phyloP scores from a whole-genome alignment of 2,888 invertebrate genomes.

The Amiota communis region DNA sequence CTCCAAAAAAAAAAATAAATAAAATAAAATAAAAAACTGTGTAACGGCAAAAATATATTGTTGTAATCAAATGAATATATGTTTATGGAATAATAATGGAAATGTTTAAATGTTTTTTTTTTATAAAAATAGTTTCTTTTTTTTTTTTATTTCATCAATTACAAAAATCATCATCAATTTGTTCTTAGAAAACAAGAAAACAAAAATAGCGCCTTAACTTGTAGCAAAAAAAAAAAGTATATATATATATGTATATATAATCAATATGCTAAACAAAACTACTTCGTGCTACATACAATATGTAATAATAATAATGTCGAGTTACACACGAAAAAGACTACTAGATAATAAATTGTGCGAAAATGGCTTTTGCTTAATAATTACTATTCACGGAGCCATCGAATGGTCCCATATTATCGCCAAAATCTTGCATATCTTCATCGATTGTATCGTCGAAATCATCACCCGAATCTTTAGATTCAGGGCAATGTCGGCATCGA shows the following conservation, averaged over 20 bases:
- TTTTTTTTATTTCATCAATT: slow-evolving; percentile 35
- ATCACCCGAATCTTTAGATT: slow-evolving; percentile 77
- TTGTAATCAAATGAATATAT: too few species aligned
- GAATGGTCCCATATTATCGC: slow-evolving; percentile 76
- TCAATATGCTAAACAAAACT: slow-evolving; percentile 64
- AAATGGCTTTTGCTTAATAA: slow-evolving; percentile 58
- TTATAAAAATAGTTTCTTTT: slow-evolving; percentile 18
- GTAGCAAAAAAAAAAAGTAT: slow-evolving; percentile 38
- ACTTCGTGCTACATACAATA: slow-evolving; percentile 55
- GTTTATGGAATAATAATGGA: too few species aligned
- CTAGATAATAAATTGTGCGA: slow-evolving; percentile 31
- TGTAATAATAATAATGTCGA: slow-evolving; percentile 53
- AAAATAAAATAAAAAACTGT: not conserved
- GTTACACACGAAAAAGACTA: slow-evolving; percentile 10
- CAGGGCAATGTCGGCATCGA: slow-evolving; percentile 80
- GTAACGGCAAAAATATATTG: not conserved
- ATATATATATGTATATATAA: slow-evolving; percentile 51
- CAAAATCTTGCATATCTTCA: slow-evolving; percentile 75
- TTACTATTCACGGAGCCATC: slow-evolving; percentile 71
- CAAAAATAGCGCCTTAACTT: slow-evolving; percentile 43
- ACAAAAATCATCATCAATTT: slow-evolving; percentile 41
- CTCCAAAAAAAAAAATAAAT: slow-evolving; percentile 29
- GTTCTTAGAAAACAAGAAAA: slow-evolving; percentile 47
- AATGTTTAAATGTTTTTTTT: not conserved
- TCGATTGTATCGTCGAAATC: slow-evolving; percentile 68